These are phyloP conservation scores for Danionella cerebrum DNA, from an alignment of 2,113 vertebrate species.

Conservation along the genomic window DNA sequence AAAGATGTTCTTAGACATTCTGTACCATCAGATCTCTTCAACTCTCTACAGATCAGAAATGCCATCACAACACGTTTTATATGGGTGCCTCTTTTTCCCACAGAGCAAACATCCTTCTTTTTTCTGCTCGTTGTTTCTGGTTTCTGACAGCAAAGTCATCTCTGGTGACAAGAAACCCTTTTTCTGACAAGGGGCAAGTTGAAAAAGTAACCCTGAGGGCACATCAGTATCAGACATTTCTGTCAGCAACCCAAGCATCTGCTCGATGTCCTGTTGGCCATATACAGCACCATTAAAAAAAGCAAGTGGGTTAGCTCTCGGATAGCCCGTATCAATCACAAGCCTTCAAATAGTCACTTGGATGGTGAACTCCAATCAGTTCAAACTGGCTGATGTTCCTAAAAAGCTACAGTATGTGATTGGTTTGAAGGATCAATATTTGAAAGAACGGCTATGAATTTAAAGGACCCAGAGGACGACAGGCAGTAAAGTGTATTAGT, in stretches of 20 bases:
- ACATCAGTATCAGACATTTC: conserved; percentile 26
- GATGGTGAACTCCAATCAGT: not conserved
- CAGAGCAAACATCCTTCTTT: not conserved
- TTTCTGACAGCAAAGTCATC: conserved; percentile 19
- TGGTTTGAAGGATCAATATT: conserved; percentile 30
- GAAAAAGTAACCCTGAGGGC: conserved; percentile 19
- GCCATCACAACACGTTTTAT: not conserved
- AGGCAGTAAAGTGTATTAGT: conserved; percentile 18
- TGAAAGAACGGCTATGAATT: conserved; percentile 12
- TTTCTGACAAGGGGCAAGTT: not conserved
- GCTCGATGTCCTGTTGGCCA: not conserved
- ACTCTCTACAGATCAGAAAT: not conserved
- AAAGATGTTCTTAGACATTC: no score
- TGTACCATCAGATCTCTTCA: not conserved
- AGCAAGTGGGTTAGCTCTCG: not conserved
- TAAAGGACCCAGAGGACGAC: conserved; percentile 29
- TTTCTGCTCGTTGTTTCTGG: not conserved
- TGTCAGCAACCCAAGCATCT: conserved; percentile 21
- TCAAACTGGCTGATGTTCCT: conserved; percentile 16
- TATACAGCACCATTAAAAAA: not conserved
- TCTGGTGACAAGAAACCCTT: not conserved
- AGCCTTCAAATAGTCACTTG: not conserved
- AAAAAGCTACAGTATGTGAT: not conserved
- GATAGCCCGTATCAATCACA: not conserved
- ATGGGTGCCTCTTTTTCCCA: not conserved